Evolutionary conservation across 2,888 invertebrate species (phyloP).

Genomic region (Marasmarcha lunaedactyla): DNA sequence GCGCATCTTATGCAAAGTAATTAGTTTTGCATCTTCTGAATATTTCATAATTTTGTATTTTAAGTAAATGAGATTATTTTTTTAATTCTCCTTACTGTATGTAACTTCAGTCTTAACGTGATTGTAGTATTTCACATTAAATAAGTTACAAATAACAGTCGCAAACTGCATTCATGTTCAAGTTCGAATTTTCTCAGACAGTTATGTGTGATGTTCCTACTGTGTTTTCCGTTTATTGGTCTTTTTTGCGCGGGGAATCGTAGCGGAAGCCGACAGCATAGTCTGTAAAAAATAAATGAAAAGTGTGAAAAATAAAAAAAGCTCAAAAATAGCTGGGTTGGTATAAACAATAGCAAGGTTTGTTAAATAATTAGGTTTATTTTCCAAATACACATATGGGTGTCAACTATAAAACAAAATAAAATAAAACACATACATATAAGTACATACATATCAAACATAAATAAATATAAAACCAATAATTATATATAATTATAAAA

Average conservation of each 20-base stretch:
- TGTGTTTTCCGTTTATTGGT: conserved; percentile 78
- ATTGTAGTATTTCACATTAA: background rate
- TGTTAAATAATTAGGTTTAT: conserved; percentile 1
- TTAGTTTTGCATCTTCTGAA: background rate
- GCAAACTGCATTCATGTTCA: background rate
- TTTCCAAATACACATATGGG: conserved; percentile 9
- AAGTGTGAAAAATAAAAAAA: conserved; percentile 33
- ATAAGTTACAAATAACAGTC: too few species aligned
- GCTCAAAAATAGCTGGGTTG: too few species aligned
- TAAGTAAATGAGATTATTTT: too few species aligned
- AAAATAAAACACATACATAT: conserved; percentile 2
- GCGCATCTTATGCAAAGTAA: background rate
- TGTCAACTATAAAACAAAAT: background rate
- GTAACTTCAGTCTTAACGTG: too few species aligned
- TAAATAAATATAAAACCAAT: too few species aligned
- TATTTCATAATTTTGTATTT: too few species aligned
- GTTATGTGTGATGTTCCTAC: conserved; percentile 22
- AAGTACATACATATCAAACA: too few species aligned
- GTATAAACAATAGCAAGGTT: too few species aligned
- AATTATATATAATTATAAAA: too few species aligned
- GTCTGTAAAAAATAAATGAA: conserved; percentile 71
- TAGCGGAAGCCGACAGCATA: conserved; percentile 75
- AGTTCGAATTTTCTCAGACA: too few species aligned
- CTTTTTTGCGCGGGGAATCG: conserved; percentile 81
- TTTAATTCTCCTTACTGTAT: too few species aligned